These are phyloP conservation scores for Planiliza haematocheilus DNA, from an alignment of 2,113 vertebrate genomes.

Conservation along the genomic window DNA sequence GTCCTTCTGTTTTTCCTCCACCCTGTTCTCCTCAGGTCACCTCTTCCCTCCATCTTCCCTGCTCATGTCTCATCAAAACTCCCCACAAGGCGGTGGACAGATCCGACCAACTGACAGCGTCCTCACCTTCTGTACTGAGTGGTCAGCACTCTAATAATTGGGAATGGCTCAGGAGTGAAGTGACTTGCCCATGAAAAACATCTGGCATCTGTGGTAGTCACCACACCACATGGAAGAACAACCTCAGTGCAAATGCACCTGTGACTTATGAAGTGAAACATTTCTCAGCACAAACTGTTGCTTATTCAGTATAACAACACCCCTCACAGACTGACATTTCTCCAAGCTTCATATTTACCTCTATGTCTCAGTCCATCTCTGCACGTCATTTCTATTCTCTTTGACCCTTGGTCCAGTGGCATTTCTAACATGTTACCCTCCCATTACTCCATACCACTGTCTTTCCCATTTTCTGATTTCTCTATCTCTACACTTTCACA, in stretches of 20 bases:
- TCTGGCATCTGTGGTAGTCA: conserved; percentile 18
- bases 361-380: not conserved
- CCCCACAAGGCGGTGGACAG: conserved; percentile 25
- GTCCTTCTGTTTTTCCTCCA: conserved; percentile 26
- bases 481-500: not conserved
- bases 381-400: not conserved
- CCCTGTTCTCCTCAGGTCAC: conserved; percentile 63
- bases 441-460: not conserved
- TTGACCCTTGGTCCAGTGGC: not conserved
- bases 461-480: not conserved
- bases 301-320: not conserved
- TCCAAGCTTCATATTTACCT: not conserved
- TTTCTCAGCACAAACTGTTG: conserved; percentile 3
- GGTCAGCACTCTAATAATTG: conserved; percentile 30
- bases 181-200: conserved; percentile 3
- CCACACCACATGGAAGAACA: conserved; percentile 23
- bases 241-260: not conserved
- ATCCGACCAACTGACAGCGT: conserved; percentile 12
- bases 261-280: conserved; percentile 13
- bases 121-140: conserved; percentile 33
- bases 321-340: not conserved
- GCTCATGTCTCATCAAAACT: conserved; percentile 55
- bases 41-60: conserved; percentile 58
- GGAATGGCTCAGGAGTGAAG: conserved; percentile 24
- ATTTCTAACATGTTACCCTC: not conserved